Conservation (phyloP, 1,140 invertebrate species). For the Leptonema lineaticorne region DNA sequence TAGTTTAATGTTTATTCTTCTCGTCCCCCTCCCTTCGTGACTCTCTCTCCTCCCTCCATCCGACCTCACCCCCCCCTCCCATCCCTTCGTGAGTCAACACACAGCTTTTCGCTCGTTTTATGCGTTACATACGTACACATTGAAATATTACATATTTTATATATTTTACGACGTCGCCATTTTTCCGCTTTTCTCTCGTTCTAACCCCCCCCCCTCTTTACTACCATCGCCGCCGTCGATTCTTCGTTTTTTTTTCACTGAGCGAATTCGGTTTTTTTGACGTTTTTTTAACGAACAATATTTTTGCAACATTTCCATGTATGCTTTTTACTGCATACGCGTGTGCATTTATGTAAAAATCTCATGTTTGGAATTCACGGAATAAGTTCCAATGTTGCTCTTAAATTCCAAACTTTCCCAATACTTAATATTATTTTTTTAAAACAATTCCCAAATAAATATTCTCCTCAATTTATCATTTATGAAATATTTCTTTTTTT, state of each 20-base stretch:
- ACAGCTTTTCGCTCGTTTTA: slow-evolving; percentile 39
- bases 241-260: slow-evolving; percentile 38
- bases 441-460: no score
- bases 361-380: no score
- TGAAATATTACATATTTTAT: slow-evolving; percentile 41
- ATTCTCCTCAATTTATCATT: no score
- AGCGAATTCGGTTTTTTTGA: not conserved
- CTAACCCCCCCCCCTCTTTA: not conserved
- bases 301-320: no score
- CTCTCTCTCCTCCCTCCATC: not conserved
- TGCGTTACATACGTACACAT: slow-evolving; percentile 30
- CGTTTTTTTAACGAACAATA: no score
- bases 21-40: slow-evolving; percentile 18
- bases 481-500: no score
- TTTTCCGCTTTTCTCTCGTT: slow-evolving; percentile 28
- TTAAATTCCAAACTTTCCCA: no score
- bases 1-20: slow-evolving; percentile 43
- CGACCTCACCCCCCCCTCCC: not conserved
- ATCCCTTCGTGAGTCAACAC: not conserved
- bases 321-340: no score
- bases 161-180: slow-evolving; percentile 42
- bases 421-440: no score
- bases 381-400: no score
- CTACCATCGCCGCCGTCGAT: slow-evolving; percentile 26
- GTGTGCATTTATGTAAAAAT: no score